A percentile compares a stretch with the other conserved stretches of the same genome.
Conservation (phyloP, 2,888 invertebrate genomes). For the Aleiodes testaceus region DNA sequence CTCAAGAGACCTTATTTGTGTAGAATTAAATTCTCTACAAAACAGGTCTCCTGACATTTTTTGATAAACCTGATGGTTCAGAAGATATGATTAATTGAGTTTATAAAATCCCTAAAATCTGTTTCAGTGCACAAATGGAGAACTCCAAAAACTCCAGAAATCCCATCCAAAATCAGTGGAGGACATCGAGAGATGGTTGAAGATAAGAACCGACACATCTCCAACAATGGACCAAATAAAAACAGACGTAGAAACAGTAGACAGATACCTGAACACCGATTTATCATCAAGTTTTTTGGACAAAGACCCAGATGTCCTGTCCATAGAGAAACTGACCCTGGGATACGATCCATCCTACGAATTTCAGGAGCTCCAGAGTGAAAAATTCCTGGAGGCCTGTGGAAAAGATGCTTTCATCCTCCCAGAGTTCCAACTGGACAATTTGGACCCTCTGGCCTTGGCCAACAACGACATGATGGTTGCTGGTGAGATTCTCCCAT, state of each 20-base stretch:
- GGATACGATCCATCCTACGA: conserved; percentile 10
- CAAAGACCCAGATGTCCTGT: conserved; percentile 61
- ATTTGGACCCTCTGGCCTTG: conserved; percentile 62
- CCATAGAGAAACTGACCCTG: conserved; percentile 60
- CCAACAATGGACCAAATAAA: conserved; percentile 63
- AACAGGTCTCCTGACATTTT: too few species aligned
- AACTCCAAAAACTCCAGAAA: not conserved
- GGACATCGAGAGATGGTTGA: conserved; percentile 69
- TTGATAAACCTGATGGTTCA: not conserved
- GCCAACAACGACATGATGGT: conserved; percentile 66
- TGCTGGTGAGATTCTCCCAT: conserved; percentile 64
- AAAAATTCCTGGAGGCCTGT: conserved; percentile 62
- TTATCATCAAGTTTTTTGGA: conserved; percentile 61
- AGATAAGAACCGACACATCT: conserved; percentile 63
- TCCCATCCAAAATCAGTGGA: conserved; percentile 56
- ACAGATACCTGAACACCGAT: conserved; percentile 63
- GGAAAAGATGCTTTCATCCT: conserved; percentile 65
- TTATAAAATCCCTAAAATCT: too few species aligned
- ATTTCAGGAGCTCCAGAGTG: conserved; percentile 47
- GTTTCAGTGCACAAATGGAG: not conserved
- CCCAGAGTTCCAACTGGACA: conserved; percentile 66
- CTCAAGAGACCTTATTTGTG: too few species aligned
- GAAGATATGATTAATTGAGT: not conserved
- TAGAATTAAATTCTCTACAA: too few species aligned
- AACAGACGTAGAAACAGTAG: conserved; percentile 59